Conservation (phyloP, 2,888 invertebrate genomes). For the Platycheirus albimanus region DNA sequence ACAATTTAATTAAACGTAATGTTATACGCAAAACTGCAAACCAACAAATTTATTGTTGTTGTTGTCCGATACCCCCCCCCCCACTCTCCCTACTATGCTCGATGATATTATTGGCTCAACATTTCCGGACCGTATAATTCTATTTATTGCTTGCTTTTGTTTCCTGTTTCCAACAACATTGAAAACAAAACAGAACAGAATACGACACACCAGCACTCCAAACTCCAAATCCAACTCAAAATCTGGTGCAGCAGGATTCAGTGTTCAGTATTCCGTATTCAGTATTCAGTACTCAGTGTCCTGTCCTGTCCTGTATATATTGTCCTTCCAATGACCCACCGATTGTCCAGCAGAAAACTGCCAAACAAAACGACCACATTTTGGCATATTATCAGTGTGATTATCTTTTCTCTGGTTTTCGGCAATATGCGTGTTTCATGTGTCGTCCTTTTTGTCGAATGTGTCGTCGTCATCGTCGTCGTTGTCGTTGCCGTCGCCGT, state of each 20-base stretch:
- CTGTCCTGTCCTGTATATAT: neutral
- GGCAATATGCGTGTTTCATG: slow-evolving; percentile 22
- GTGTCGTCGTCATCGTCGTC: neutral
- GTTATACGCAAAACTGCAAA: slow-evolving; percentile 44
- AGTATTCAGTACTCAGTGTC: too few relatives aligned
- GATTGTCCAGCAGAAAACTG: slow-evolving; percentile 3
- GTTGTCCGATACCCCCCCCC: neutral
- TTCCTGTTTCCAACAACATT: neutral
- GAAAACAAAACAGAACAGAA: neutral
- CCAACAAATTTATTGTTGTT: slow-evolving; percentile 57
- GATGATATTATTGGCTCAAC: slow-evolving; percentile 57
- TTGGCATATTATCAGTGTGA: slow-evolving; percentile 62
- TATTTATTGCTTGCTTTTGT: slow-evolving; percentile 40
- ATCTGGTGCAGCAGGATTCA: neutral
- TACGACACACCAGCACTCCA: too few relatives aligned
- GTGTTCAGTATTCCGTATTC: neutral
- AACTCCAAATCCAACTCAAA: neutral
- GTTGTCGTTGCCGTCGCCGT: neutral
- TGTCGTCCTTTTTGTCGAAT: slow-evolving; percentile 3
- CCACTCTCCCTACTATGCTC: too few relatives aligned
- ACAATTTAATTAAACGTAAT: slow-evolving; percentile 66
- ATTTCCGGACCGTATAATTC: slow-evolving; percentile 57
- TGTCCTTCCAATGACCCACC: neutral
- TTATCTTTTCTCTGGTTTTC: slow-evolving; percentile 37
- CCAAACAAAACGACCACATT: slow-evolving; percentile 49